Conservation (phyloP, 2,113 vertebrate species). For the Siniperca chuatsi region DNA sequence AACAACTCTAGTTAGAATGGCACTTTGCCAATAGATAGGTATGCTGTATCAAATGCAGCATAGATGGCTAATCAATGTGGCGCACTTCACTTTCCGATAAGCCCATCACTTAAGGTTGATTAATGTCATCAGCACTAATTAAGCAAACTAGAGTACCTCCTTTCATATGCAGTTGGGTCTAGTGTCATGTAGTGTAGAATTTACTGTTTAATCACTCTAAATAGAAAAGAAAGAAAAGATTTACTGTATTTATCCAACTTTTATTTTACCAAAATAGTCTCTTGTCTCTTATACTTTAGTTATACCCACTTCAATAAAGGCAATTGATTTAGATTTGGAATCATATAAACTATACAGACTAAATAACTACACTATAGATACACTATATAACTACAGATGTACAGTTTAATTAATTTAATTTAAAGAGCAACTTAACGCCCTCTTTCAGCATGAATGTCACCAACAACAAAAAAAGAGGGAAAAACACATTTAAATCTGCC, state of each 20-base stretch:
- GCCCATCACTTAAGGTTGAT: conserved; percentile 63
- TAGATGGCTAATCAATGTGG: conserved; percentile 68
- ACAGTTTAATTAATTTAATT: not conserved
- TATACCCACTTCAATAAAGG: not conserved
- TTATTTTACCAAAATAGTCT: not conserved
- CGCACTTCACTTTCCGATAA: conserved; percentile 64
- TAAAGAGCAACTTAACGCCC: not conserved
- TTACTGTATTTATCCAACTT: not conserved
- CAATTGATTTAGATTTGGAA: not conserved
- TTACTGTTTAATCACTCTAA: not conserved
- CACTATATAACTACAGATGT: not conserved
- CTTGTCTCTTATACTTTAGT: not conserved
- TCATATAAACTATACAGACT: not conserved
- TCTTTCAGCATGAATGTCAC: no score
- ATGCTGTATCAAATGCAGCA: conserved; percentile 58
- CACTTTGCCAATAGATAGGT: conserved; percentile 44
- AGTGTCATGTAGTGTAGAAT: conserved; percentile 22
- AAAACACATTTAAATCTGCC: no score
- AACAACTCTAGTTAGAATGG: conserved; percentile 36
- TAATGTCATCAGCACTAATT: conserved; percentile 67
- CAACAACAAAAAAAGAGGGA: no score
- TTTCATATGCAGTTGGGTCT: conserved; percentile 18
- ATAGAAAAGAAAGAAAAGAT: no score
- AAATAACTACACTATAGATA: no score
- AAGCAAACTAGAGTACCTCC: conserved; percentile 42